Evolutionary conservation across 2,888 invertebrate genomes (phyloP).

Genomic region (Diarsia brunnea): DNA sequence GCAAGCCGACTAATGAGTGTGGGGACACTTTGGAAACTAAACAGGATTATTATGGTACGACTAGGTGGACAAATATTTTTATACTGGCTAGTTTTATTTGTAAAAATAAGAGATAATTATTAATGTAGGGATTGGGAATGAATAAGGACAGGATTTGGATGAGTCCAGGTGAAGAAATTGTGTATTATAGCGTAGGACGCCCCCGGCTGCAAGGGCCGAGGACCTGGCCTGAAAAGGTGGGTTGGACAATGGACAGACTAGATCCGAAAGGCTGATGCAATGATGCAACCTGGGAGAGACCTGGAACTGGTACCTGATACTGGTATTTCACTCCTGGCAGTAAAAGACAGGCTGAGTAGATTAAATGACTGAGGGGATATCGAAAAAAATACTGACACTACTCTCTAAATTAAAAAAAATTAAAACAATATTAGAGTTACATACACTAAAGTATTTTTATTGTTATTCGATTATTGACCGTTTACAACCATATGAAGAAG

Average conservation of each 20-base stretch:
- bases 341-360: neutral
- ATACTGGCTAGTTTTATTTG: neutral
- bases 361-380: neutral
- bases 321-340: too few species aligned
- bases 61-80: neutral
- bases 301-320: too few species aligned
- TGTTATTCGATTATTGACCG: neutral
- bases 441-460: too few species aligned
- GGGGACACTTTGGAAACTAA: constrained; percentile 40
- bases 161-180: neutral
- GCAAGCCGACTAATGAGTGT: constrained; percentile 46
- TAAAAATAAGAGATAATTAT: neutral
- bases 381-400: neutral
- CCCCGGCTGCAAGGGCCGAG: neutral
- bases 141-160: neutral
- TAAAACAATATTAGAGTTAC: neutral
- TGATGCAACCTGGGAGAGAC: neutral
- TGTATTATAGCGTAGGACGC: neutral
- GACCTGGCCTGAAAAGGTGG: neutral
- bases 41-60: constrained; percentile 41
- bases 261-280: neutral
- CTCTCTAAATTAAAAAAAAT: neutral
- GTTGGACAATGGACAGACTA: neutral
- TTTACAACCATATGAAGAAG: neutral
- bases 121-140: neutral